Percentiles rank a stretch among this genome's conserved stretches.
phyloP scores from a whole-genome alignment of 64 coral and sea anemone genomes.

The Cladopsammia gracilis region DNA sequence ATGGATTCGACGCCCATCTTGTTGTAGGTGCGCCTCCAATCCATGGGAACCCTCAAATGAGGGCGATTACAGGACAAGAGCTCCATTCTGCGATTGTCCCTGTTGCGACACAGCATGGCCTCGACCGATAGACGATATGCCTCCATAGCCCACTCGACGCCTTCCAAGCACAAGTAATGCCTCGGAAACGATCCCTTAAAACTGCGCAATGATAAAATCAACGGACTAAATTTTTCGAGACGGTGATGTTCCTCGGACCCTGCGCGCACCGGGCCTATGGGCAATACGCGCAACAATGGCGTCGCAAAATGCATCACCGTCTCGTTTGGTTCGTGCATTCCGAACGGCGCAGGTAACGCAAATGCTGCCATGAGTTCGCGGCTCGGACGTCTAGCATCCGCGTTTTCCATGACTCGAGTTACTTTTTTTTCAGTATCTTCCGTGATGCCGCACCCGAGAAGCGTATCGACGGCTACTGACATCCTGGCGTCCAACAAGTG shows the following conservation, averaged over 20 bases:
- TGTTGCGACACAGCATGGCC: background rate
- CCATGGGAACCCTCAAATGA: background rate
- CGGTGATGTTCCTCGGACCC: background rate
- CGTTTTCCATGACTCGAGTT: background rate
- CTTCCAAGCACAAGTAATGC: background rate
- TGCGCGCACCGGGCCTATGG: background rate
- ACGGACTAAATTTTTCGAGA: background rate
- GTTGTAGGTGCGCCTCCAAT: background rate
- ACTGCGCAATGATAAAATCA: background rate
- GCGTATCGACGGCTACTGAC: background rate
- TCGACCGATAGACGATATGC: background rate
- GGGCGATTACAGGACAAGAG: background rate
- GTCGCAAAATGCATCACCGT: background rate
- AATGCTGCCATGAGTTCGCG: background rate
- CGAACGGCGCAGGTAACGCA: background rate
- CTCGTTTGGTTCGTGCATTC: background rate
- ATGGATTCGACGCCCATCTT: background rate
- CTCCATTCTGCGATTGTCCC: background rate
- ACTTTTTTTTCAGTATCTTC: background rate
- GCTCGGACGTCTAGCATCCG: background rate
- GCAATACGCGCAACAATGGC: background rate
- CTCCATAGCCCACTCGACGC: background rate
- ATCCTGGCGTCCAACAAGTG: background rate
- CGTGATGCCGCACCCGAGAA: background rate
- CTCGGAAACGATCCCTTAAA: background rate